Percentiles rank a stretch among this genome's conserved stretches.
These are phyloP conservation scores for Camponotus floridanus DNA, from an alignment of 1,140 invertebrate species.

Conservation along the genomic window DNA sequence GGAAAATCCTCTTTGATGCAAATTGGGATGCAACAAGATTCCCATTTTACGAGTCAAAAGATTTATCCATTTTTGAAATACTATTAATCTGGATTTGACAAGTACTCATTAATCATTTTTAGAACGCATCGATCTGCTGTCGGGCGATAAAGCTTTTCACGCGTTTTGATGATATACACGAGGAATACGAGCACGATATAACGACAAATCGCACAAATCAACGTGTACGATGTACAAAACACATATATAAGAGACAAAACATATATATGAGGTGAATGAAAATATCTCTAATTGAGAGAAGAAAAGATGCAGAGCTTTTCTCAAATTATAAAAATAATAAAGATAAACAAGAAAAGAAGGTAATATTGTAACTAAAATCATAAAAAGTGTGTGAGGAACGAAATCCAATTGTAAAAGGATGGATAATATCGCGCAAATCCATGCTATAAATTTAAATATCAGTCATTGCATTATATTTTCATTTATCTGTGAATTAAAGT, in stretches of 20 bases:
- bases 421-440: background rate
- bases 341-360: background rate
- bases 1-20: background rate
- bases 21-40: background rate
- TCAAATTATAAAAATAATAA: background rate
- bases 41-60: slow-evolving; percentile 5
- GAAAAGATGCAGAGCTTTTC: background rate
- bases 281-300: background rate
- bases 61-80: slow-evolving; percentile 48
- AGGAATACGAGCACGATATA: slow-evolving; percentile 18
- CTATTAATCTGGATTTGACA: slow-evolving; percentile 47
- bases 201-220: slow-evolving; percentile 25
- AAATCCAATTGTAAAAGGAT: slow-evolving; percentile 2
- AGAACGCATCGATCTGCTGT: slow-evolving; percentile 54
- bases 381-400: background rate
- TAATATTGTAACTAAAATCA: background rate
- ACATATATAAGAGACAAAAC: too few relatives aligned
- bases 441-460: slow-evolving; percentile 23
- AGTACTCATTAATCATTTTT: slow-evolving; percentile 61
- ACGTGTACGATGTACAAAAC: background rate
- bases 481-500: background rate
- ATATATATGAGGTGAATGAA: background rate
- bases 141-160: slow-evolving; percentile 51
- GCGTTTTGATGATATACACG: slow-evolving; percentile 14
- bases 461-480: background rate